Evolutionary conservation across 2,113 vertebrate genomes (phyloP).

Genomic region (Pleuronectes platessa): DNA sequence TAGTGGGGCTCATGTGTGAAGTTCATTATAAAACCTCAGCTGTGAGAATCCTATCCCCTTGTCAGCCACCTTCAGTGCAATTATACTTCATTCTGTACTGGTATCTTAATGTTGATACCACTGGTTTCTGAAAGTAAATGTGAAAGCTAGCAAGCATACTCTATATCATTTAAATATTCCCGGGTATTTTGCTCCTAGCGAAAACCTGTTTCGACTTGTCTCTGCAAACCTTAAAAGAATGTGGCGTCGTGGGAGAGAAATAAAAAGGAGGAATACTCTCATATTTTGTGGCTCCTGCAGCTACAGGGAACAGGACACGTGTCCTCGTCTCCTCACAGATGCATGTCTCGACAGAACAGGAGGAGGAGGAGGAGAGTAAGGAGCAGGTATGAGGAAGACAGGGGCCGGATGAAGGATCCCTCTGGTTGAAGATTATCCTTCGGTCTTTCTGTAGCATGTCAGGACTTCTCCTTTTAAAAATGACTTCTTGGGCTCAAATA

Average conservation of each 20-base stretch:
- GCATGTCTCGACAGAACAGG: slow-evolving; percentile 54
- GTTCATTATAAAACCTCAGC: too few relatives aligned
- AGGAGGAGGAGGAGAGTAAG: slow-evolving; percentile 29
- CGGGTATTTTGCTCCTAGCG: background rate
- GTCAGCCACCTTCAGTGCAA: background rate
- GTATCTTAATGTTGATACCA: background rate
- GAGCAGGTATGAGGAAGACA: slow-evolving; percentile 49
- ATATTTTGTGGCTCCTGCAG: slow-evolving; percentile 50
- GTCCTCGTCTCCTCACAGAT: slow-evolving; percentile 19
- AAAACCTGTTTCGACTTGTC: slow-evolving; percentile 53
- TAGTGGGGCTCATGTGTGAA: too few relatives aligned
- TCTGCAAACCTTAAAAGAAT: slow-evolving; percentile 57
- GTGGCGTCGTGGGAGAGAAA: background rate
- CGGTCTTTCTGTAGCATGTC: slow-evolving; percentile 16
- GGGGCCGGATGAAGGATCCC: slow-evolving; percentile 21
- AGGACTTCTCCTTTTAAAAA: slow-evolving; percentile 16
- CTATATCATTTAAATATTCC: background rate
- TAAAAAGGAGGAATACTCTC: background rate
- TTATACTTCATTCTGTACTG: background rate
- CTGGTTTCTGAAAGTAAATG: too few relatives aligned
- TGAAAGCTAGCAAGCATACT: background rate
- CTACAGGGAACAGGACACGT: slow-evolving; percentile 43
- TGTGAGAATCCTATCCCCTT: too few relatives aligned
- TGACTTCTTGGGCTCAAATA: too few relatives aligned
- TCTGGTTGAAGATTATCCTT: slow-evolving; percentile 19